These are phyloP conservation scores for Plectropomus leopardus DNA, from an alignment of 2,113 vertebrate species.

Conservation along the genomic window DNA sequence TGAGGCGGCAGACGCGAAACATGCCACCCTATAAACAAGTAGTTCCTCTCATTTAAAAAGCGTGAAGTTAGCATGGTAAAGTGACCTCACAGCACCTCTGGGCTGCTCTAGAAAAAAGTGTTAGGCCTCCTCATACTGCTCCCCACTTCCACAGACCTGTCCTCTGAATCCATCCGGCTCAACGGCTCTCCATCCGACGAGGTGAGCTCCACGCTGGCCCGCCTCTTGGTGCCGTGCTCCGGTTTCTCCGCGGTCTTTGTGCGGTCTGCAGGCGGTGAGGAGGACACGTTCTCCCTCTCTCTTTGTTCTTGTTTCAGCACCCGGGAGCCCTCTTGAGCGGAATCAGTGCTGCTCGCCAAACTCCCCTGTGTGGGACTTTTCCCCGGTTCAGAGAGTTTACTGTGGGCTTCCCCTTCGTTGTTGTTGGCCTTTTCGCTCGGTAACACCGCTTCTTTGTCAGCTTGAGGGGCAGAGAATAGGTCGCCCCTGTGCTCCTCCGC, in stretches of 20 bases:
- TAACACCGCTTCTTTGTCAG: slow-evolving; percentile 20
- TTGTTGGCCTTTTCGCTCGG: neutral
- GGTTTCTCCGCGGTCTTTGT: slow-evolving; percentile 68
- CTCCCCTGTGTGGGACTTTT: slow-evolving; percentile 73
- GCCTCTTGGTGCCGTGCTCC: slow-evolving; percentile 71
- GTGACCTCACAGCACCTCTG: neutral
- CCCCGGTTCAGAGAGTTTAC: slow-evolving; percentile 54
- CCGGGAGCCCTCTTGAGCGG: slow-evolving; percentile 74
- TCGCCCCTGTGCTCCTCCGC: slow-evolving; percentile 26
- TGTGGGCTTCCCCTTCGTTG: slow-evolving; percentile 9
- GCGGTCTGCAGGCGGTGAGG: slow-evolving; percentile 60
- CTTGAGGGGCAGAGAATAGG: neutral
- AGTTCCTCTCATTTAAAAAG: neutral
- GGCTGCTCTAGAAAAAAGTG: neutral
- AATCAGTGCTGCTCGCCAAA: slow-evolving; percentile 64
- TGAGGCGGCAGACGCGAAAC: neutral
- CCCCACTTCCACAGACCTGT: slow-evolving; percentile 88
- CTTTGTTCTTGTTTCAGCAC: slow-evolving; percentile 84
- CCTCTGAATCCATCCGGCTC: slow-evolving; percentile 96
- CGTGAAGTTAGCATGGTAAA: neutral
- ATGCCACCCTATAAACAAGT: neutral
- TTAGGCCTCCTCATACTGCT: slow-evolving; percentile 10
- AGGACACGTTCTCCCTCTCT: slow-evolving; percentile 76
- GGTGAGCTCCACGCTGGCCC: slow-evolving; percentile 85
- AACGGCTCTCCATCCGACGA: slow-evolving; percentile 92